Percentiles rank a stretch among this genome's conserved stretches.
These are phyloP conservation scores for Synanthedon formicaeformis DNA, from an alignment of 2,888 invertebrate species.

Conservation along the genomic window DNA sequence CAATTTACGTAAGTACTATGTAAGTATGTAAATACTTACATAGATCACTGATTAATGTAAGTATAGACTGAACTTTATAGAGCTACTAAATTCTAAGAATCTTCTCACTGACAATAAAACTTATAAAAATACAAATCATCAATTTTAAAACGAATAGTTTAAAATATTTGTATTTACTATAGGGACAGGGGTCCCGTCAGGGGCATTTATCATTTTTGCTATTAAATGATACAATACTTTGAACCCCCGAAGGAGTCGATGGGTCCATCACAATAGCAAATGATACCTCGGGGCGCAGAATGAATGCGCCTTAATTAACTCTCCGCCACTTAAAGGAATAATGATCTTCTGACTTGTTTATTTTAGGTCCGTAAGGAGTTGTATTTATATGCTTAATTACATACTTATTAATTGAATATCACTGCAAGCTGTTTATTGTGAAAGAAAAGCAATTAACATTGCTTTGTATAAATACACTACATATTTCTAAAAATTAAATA, in stretches of 20 bases:
- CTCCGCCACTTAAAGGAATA: constrained; percentile 52
- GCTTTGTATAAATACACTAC: no score
- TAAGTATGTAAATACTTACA: no score
- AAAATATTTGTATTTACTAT: constrained; percentile 7
- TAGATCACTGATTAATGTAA: no score
- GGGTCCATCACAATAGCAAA: constrained; percentile 65
- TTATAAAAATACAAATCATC: neutral
- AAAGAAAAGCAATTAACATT: no score
- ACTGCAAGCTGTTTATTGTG: no score
- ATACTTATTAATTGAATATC: neutral
- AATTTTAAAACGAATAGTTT: neutral
- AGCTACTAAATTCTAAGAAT: neutral
- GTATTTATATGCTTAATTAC: neutral
- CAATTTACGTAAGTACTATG: no score
- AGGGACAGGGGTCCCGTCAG: constrained; percentile 38
- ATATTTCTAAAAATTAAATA: no score
- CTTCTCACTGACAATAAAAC: neutral
- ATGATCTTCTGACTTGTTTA: constrained; percentile 34
- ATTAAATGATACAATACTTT: constrained; percentile 56
- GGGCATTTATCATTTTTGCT: constrained; percentile 68
- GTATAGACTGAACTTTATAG: no score
- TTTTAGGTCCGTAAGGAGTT: constrained; percentile 11
- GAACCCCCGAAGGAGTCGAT: constrained; percentile 60
- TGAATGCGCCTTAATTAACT: constrained; percentile 66
- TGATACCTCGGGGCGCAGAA: constrained; percentile 58